Evolutionary conservation across 2,113 vertebrate species (phyloP).

Genomic region (Riparia riparia): DNA sequence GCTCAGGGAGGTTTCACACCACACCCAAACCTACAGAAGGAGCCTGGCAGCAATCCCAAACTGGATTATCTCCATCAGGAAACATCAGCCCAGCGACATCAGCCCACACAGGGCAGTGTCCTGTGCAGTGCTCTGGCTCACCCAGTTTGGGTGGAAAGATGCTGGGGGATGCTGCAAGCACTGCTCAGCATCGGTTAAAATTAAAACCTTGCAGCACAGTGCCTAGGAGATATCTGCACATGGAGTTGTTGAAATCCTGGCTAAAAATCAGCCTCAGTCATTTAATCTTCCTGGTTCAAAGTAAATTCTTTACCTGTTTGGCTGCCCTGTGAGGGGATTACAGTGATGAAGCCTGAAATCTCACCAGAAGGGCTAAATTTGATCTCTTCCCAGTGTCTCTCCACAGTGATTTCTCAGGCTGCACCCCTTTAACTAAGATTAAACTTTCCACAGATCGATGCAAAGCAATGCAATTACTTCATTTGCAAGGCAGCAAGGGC

Average conservation of each 20-base stretch:
- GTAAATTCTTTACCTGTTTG: neutral
- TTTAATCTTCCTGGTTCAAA: neutral
- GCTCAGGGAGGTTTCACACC: neutral
- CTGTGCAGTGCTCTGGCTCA: neutral
- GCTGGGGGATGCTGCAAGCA: neutral
- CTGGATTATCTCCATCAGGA: neutral
- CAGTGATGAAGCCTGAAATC: neutral
- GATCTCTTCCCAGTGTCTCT: neutral
- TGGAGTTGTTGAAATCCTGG: neutral
- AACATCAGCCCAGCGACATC: neutral
- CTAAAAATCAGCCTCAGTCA: neutral
- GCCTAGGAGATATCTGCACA: neutral
- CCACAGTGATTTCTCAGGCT: neutral
- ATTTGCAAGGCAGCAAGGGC: neutral
- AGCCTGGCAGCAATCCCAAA: neutral
- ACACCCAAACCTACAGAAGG: neutral
- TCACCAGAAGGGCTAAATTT: neutral
- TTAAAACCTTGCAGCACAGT: neutral
- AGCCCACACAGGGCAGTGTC: neutral
- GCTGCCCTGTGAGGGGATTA: neutral
- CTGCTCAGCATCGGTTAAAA: fast-evolving
- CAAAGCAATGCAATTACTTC: neutral
- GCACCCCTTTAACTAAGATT: neutral
- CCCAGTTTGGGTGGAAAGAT: fast-evolving
- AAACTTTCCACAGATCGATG: neutral